Evolutionary conservation across 2,113 vertebrate species (phyloP).

Genomic region (Dryoscopus gambensis): DNA sequence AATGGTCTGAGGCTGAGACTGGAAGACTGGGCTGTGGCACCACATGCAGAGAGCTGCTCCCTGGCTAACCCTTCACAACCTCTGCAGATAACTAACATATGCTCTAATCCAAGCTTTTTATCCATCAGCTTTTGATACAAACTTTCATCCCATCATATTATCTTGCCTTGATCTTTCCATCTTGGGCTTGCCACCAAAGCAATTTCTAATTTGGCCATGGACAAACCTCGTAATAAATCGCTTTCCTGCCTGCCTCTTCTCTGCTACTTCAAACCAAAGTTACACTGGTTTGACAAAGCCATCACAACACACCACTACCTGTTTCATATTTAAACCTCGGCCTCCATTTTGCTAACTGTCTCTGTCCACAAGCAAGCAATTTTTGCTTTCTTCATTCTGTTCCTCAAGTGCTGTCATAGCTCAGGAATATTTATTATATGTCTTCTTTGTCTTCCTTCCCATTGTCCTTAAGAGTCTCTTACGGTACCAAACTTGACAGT

Average conservation of each 20-base stretch:
- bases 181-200: background rate
- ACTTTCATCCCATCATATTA: background rate
- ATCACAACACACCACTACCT: background rate
- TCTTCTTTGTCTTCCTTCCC: background rate
- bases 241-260: background rate
- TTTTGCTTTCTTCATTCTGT: background rate
- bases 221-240: background rate
- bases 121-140: background rate
- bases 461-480: background rate
- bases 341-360: background rate
- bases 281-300: background rate
- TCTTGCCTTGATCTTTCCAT: background rate
- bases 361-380: background rate
- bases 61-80: background rate
- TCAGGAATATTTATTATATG: background rate
- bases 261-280: background rate
- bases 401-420: background rate
- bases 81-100: background rate
- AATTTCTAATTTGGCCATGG: background rate
- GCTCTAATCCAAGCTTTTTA: background rate
- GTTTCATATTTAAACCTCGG: background rate
- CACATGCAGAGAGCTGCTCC: background rate
- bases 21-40: background rate
- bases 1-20: background rate
- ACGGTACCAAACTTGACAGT: background rate